Evolutionary conservation across 2,113 vertebrate species (phyloP).

Genomic region (Syngnathus typhle): DNA sequence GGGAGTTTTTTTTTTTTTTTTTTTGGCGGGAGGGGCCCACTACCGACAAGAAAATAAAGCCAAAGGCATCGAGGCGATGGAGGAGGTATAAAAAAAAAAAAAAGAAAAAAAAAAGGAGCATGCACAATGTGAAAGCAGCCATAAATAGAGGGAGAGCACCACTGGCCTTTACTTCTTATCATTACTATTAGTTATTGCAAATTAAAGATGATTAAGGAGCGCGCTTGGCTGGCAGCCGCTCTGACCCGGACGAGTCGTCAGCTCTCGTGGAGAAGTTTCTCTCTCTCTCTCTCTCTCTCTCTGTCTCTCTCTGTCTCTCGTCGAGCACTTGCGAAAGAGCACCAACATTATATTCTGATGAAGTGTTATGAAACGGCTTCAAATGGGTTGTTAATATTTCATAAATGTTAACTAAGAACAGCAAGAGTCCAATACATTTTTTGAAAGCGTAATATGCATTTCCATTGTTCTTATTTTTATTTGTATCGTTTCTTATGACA

Average conservation of each 20-base stretch:
- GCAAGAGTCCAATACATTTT: too few relatives aligned
- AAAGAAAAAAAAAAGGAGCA: constrained; percentile 30
- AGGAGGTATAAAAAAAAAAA: constrained; percentile 17
- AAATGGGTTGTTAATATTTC: too few relatives aligned
- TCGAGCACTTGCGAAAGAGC: constrained; percentile 11
- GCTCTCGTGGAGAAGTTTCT: too few relatives aligned
- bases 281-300: constrained; percentile 3
- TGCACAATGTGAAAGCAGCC: constrained; percentile 33
- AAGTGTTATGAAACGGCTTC: neutral
- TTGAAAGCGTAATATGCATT: too few relatives aligned
- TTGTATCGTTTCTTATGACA: too few relatives aligned
- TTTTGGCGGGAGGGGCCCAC: constrained; percentile 8
- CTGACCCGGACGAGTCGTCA: constrained; percentile 34
- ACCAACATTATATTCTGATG: neutral
- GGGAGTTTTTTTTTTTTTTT: constrained; percentile 16
- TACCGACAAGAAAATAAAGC: constrained; percentile 1
- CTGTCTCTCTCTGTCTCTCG: constrained; percentile 7
- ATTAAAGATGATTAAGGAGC: constrained; percentile 52
- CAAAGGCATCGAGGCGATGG: constrained; percentile 17
- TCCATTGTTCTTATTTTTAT: too few relatives aligned
- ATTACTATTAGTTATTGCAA: constrained; percentile 42
- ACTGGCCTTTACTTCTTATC: constrained; percentile 42
- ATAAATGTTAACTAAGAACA: too few relatives aligned
- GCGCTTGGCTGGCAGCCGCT: constrained; percentile 46
- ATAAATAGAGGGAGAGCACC: constrained; percentile 43